Evolutionary conservation across 1,140 invertebrate genomes (phyloP), one percentile per base, ranked within the genome.

Genomic region (Drosophila pachea): DNA sequence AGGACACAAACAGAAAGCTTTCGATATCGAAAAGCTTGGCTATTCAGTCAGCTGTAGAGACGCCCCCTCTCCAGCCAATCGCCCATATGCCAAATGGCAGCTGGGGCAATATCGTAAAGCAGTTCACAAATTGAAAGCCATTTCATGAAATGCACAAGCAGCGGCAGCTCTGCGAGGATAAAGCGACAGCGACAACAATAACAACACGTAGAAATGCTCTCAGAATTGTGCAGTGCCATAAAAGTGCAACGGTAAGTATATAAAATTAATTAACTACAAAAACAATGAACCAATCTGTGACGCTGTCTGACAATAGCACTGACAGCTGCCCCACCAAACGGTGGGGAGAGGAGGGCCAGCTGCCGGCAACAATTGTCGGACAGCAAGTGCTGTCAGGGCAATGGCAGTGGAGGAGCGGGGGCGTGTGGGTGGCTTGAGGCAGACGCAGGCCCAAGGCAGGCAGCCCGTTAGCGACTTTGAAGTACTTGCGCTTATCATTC

Each of bases 191-290:
- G 60, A 65, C 52, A 64, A 22, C 54, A 12, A 58, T 31, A 60
- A 38, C 38, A 55, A 64, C 55, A 32, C 59, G 38, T 55, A 65
- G 49, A 64, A 65, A 64, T 43, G 52, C 49, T 58, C 31, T 54
- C 0, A 47, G 64, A 32, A 66, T 64, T 62, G n/a, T 62, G 36
- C 53, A 54, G 43, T 64, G 70, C 71, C 78, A 82, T 77, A 72
- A 78, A 78, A 83, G 65, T 82, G 74, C 72, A 68, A 78, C 58
- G 72, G 62, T 68, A 58, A 74, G 65, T 64, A 66, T 68, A 82
- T 82, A 68, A 83, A 78, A 83, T 82, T 82, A 83, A 83, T 83
- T 83, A 83, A 78, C 74, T 70, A 69, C 75, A 70, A 56, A 64
- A 69, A 64, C 78, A 81, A 78, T 75, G 76, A 56, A 31, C 54